These are phyloP conservation scores for Lordiphosa andalusiaca DNA, from an alignment of 2,888 invertebrate species.

Conservation along the genomic window DNA sequence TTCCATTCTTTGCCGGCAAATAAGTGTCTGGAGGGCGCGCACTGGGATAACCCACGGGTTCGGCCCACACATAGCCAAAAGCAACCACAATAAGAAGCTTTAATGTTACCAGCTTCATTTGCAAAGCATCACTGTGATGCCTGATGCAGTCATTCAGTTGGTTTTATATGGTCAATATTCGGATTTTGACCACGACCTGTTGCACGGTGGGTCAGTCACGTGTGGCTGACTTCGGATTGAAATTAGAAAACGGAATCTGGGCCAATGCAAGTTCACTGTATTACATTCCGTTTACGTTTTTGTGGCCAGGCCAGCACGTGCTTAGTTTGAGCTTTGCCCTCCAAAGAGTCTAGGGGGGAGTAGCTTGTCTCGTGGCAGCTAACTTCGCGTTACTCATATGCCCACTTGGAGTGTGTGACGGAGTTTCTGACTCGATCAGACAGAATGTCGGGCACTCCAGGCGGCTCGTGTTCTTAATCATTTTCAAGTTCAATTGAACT, in stretches of 20 bases:
- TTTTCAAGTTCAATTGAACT: too few species aligned
- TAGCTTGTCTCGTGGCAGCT: too few species aligned
- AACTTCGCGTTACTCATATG: too few species aligned
- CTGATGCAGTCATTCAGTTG: slow-evolving; percentile 1
- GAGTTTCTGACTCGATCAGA: too few species aligned
- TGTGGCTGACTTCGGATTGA: slow-evolving; percentile 38
- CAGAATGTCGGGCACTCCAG: too few species aligned
- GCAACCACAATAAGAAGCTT: slow-evolving; percentile 19
- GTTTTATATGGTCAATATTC: slow-evolving; percentile 41
- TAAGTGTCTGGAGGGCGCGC: slow-evolving; percentile 45
- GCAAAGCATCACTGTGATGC: slow-evolving; percentile 23
- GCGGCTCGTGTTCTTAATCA: too few species aligned
- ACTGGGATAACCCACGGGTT: slow-evolving; percentile 70
- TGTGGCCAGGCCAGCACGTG: too few species aligned
- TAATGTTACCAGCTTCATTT: slow-evolving; percentile 43
- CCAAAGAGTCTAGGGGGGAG: too few species aligned
- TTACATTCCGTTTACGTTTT: too few species aligned
- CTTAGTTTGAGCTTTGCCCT: too few species aligned
- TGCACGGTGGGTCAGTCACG: slow-evolving; percentile 44
- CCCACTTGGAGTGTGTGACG: too few species aligned
- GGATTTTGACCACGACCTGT: slow-evolving; percentile 49
- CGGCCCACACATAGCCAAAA: slow-evolving; percentile 24
- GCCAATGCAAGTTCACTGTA: slow-evolving; percentile 53
- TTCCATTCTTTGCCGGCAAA: slow-evolving; percentile 38
- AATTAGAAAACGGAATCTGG: slow-evolving; percentile 45